phyloP scores from a whole-genome alignment of 2,113 vertebrate genomes.

The Rhinogobius similis region DNA sequence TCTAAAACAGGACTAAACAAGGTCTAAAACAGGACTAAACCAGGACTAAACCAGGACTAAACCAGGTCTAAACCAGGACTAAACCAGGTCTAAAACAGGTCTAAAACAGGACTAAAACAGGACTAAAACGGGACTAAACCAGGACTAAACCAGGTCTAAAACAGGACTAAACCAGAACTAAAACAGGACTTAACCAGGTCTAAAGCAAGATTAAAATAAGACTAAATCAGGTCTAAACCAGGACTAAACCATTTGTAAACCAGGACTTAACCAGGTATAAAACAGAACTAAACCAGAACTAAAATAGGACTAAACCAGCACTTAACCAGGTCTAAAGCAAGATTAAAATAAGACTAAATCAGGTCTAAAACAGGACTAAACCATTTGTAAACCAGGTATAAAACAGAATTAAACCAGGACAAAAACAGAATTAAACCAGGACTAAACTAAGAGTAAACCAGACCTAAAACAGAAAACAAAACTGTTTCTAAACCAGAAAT shows the following conservation, averaged over 20 bases:
- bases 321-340: background rate
- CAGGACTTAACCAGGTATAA: too few species aligned
- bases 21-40: background rate
- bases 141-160: background rate
- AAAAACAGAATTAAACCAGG: background rate
- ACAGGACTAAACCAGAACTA: too few species aligned
- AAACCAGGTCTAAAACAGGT: background rate
- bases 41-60: background rate
- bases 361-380: background rate
- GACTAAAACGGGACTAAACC: background rate
- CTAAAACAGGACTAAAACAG: background rate
- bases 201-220: too few species aligned
- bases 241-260: too few species aligned
- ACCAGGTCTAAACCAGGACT: background rate
- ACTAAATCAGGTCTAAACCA: too few species aligned
- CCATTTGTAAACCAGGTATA: background rate
- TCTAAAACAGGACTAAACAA: too few species aligned
- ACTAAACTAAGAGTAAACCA: background rate
- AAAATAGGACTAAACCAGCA: background rate
- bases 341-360: background rate
- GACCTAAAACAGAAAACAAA: background rate
- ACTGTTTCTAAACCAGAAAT: too few species aligned
- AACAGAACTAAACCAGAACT: too few species aligned
- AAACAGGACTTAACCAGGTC: too few species aligned
- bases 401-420: background rate